phyloP scores from a whole-genome alignment of 2,797 vertebrate species.

The Characodon lateralis region DNA sequence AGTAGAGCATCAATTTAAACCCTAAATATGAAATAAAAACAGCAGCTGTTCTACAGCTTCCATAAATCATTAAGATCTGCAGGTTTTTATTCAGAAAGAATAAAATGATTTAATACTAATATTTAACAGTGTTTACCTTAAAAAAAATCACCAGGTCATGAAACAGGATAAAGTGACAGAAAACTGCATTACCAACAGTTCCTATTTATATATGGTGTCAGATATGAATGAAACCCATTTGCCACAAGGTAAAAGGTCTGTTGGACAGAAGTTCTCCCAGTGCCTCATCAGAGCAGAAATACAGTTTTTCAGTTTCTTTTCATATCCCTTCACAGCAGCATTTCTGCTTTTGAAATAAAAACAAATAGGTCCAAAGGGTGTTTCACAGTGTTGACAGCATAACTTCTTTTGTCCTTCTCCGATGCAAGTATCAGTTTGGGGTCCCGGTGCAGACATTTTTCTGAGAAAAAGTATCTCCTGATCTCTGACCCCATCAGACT shows the following conservation, averaged over 20 bases:
- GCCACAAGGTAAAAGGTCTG: conserved; percentile 12
- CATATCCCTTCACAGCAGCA: conserved; percentile 14
- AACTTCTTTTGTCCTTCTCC: background rate
- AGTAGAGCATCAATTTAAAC: background rate
- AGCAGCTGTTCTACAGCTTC: background rate
- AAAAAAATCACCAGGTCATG: background rate
- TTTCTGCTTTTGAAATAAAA: conserved; percentile 31
- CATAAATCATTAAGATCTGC: background rate
- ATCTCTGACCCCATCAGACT: background rate
- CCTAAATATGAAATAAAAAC: background rate
- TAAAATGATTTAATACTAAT: background rate
- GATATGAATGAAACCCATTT: conserved; percentile 5
- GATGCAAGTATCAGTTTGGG: background rate
- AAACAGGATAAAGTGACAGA: background rate
- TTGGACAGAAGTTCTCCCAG: conserved; percentile 12
- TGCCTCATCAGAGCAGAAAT: conserved; percentile 15
- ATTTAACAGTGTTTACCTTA: background rate
- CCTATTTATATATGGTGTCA: background rate
- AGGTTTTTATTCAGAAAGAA: background rate
- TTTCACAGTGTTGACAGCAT: background rate
- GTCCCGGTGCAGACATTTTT: background rate
- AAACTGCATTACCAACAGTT: background rate
- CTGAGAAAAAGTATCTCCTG: background rate
- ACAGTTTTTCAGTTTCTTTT: conserved; percentile 39
- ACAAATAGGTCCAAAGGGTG: background rate